These are phyloP conservation scores for Syngnathus typhle DNA, from an alignment of 2,113 vertebrate genomes.

Conservation along the genomic window DNA sequence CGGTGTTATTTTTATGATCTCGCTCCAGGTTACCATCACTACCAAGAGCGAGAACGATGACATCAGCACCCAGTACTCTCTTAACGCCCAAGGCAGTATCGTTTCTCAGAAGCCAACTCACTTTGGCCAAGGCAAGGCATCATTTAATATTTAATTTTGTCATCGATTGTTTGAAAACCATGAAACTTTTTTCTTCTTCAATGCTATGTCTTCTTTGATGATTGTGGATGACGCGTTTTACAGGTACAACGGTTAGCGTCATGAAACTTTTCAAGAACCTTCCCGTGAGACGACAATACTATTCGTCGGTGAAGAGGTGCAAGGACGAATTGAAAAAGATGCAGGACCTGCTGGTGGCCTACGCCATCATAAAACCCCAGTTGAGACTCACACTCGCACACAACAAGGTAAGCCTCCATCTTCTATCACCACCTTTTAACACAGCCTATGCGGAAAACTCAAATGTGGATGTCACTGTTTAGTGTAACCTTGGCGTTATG, in stretches of 20 bases:
- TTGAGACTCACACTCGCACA: slow-evolving; percentile 84
- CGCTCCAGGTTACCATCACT: slow-evolving; percentile 80
- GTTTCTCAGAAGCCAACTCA: slow-evolving; percentile 86
- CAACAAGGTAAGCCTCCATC: slow-evolving; percentile 74
- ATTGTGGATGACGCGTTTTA: slow-evolving; percentile 8
- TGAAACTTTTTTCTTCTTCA: background rate
- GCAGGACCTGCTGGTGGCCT: slow-evolving; percentile 83
- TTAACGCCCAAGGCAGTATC: slow-evolving; percentile 78
- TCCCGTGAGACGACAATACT: slow-evolving; percentile 92
- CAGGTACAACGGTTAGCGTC: slow-evolving; percentile 89
- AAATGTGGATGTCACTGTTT: background rate
- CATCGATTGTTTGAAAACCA: background rate
- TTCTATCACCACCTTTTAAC: background rate
- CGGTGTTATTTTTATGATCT: background rate
- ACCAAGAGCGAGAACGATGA: slow-evolving; percentile 84
- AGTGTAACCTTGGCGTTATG: background rate
- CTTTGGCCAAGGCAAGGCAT: slow-evolving; percentile 80
- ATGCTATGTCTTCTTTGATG: background rate
- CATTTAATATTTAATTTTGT: background rate
- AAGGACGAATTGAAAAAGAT: slow-evolving; percentile 91
- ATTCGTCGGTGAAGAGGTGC: slow-evolving; percentile 84
- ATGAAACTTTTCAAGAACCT: slow-evolving; percentile 88
- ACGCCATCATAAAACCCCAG: slow-evolving; percentile 86
- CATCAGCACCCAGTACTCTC: slow-evolving; percentile 77
- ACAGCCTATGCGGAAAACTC: background rate